These are phyloP conservation scores for Alosa alosa DNA, from an alignment of 2,113 vertebrate genomes.

Conservation along the genomic window DNA sequence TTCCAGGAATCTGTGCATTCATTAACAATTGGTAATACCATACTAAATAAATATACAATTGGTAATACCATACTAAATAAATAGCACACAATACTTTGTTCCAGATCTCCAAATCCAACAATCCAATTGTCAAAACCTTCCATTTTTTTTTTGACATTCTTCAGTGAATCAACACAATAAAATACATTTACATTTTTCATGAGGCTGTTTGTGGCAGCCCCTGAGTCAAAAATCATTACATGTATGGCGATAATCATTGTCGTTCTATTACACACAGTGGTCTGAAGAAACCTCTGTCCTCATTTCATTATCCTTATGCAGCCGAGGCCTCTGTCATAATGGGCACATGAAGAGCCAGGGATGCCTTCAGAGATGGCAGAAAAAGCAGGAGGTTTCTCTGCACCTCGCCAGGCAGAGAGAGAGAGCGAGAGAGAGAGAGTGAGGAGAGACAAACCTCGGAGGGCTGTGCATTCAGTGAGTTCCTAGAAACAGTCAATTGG, in stretches of 20 bases:
- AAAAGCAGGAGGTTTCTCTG: background rate
- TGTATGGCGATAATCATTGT: too few species aligned
- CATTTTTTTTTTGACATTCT: background rate
- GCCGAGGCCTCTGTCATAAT: background rate
- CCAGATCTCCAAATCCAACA: background rate
- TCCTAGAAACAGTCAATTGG: background rate
- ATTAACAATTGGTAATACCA: background rate
- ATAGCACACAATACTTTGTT: background rate
- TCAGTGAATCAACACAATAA: background rate
- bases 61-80: background rate
- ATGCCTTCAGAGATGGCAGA: background rate
- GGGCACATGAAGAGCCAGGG: background rate
- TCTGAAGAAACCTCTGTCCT: background rate
- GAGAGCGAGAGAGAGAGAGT: background rate
- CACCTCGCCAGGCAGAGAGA: background rate
- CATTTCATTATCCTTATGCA: background rate
- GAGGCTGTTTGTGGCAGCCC: background rate
- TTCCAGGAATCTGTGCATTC: background rate
- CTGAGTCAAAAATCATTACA: background rate
- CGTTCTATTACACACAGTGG: background rate
- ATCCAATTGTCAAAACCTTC: too few species aligned
- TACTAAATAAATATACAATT: too few species aligned
- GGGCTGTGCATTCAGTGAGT: background rate
- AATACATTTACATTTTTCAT: conserved; percentile 13
- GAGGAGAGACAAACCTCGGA: background rate